Evolutionary conservation across 2,113 vertebrate species (phyloP).

Genomic region (Brachyistius frenatus): DNA sequence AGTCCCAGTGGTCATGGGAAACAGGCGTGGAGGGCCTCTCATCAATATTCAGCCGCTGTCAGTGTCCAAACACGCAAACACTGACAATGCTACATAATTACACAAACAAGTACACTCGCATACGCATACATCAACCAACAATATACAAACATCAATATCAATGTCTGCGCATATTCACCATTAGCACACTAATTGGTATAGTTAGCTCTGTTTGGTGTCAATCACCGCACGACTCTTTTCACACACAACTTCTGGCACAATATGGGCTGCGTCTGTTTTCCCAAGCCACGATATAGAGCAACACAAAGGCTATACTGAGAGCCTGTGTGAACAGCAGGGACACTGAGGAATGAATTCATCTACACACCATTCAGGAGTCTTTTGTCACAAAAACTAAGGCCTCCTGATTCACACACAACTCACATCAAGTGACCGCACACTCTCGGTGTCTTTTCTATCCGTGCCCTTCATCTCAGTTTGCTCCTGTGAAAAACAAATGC

Average conservation of each 20-base stretch:
- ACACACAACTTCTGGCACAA: conserved; percentile 49
- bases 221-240: conserved; percentile 37
- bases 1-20: conserved; percentile 67
- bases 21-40: conserved; percentile 69
- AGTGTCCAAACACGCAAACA: conserved; percentile 52
- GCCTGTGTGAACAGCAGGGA: conserved; percentile 50
- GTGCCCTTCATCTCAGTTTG: conserved; percentile 32
- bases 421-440: conserved; percentile 46
- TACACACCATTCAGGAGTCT: conserved; percentile 54
- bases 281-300: conserved; percentile 29
- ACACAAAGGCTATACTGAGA: conserved; percentile 59
- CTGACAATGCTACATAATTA: conserved; percentile 35
- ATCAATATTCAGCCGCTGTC: conserved; percentile 77
- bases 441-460: conserved; percentile 8
- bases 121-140: conserved; percentile 20
- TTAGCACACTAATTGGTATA: conserved; percentile 10
- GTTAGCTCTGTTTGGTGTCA: conserved; percentile 26
- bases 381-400: conserved; percentile 52
- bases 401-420: conserved; percentile 52
- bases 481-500: background rate
- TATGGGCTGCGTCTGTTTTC: conserved; percentile 41
- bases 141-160: conserved; percentile 16
- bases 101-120: conserved; percentile 25
- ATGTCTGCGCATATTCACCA: conserved; percentile 7
- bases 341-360: conserved; percentile 66